Conservation (phyloP, 2,797 vertebrate genomes). For the Sitta carolinensis region DNA sequence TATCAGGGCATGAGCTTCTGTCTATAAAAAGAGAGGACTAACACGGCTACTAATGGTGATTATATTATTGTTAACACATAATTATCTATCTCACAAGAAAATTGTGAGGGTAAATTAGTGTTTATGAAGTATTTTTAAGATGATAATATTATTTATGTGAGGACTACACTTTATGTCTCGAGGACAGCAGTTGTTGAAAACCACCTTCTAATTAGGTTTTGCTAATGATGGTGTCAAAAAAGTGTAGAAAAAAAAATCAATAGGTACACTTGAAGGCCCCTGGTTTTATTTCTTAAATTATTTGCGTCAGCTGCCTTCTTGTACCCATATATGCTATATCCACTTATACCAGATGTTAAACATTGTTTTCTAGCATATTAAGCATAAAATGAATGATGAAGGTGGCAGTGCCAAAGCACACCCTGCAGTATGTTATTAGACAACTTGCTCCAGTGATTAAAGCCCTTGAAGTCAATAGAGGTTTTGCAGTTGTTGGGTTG, state of each 20-base stretch:
- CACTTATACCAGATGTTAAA: not conserved
- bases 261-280: not conserved
- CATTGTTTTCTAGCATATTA: not conserved
- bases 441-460: not conserved
- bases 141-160: slow-evolving; percentile 1
- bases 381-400: not conserved
- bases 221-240: not conserved
- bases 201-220: slow-evolving; percentile 40
- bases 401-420: not conserved
- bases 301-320: not conserved
- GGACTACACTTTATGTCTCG: not conserved
- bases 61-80: slow-evolving; percentile 36
- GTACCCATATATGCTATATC: not conserved
- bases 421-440: not conserved
- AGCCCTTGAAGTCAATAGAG: not conserved
- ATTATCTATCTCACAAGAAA: slow-evolving; percentile 34
- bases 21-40: slow-evolving; percentile 15
- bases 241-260: not conserved
- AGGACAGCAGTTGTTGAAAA: slow-evolving; percentile 21
- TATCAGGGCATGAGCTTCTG: not conserved
- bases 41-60: not conserved
- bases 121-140: slow-evolving; percentile 50
- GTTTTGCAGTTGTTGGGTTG: not conserved
- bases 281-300: not conserved
- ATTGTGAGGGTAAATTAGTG: slow-evolving; percentile 1